Conservation (phyloP, 2,888 invertebrate genomes). For the Synergus laeviventris region DNA sequence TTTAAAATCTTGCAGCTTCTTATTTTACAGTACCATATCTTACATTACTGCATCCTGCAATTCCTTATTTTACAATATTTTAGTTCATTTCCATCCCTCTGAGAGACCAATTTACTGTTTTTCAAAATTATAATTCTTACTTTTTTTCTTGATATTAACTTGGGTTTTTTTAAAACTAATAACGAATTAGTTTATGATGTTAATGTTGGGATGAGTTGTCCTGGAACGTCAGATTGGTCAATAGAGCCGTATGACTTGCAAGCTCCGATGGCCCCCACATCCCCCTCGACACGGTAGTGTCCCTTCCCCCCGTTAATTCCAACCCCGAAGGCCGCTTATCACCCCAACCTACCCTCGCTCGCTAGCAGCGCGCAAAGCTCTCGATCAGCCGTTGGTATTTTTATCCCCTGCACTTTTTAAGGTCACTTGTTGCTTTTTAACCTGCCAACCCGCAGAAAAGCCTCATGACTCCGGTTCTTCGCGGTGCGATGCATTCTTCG, state of each 20-base stretch:
- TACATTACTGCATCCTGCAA: no score
- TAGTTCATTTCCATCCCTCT: no score
- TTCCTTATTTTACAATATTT: no score
- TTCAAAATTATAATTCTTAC: no score
- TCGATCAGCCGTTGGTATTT: constrained; percentile 73
- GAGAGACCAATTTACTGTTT: no score
- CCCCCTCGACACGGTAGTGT: constrained; percentile 4
- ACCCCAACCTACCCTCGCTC: constrained; percentile 59
- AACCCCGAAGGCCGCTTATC: constrained; percentile 60
- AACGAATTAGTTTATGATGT: no score
- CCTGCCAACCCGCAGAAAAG: constrained; percentile 62
- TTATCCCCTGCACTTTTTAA: constrained; percentile 72
- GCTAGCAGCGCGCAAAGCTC: constrained; percentile 67
- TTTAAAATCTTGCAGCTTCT: not conserved
- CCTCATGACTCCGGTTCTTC: constrained; percentile 54
- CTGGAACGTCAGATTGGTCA: constrained; percentile 48
- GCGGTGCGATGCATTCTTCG: constrained; percentile 56
- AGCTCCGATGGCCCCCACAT: constrained; percentile 42
- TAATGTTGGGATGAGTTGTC: no score
- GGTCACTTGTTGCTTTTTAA: constrained; percentile 76
- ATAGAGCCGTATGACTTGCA: constrained; percentile 52
- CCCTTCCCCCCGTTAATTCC: constrained; percentile 46
- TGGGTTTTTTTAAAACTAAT: no score
- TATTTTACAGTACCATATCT: no score
- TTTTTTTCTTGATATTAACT: no score